phyloP scores from a whole-genome alignment of 2,888 invertebrate species.

The Digitonthophagus gazella region DNA sequence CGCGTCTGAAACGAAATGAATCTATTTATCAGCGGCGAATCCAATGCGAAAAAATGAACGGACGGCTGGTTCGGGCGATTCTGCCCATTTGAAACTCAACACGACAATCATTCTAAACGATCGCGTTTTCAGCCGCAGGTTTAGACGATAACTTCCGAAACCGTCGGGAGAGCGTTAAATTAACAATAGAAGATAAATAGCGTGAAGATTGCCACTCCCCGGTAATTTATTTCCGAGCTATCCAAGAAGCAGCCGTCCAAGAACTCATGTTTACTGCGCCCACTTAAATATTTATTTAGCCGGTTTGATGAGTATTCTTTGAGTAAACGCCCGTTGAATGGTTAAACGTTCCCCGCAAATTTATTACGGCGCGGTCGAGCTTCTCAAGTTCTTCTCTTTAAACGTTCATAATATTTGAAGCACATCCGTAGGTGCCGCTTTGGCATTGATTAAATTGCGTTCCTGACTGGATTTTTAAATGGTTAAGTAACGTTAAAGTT shows the following conservation, averaged over 20 bases:
- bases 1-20: slow-evolving; percentile 11
- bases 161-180: not conserved
- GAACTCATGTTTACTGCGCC: not conserved
- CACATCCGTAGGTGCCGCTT: not conserved
- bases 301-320: not conserved
- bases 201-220: not conserved
- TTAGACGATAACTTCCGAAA: not conserved
- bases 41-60: not conserved
- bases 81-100: too few species aligned
- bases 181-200: not conserved
- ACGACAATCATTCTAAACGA: too few species aligned
- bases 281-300: not conserved
- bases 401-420: not conserved
- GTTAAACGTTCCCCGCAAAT: not conserved
- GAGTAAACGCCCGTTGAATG: not conserved
- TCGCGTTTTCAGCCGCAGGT: not conserved
- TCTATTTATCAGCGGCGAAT: slow-evolving; percentile 10
- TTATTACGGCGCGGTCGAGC: too few species aligned
- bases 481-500: too few species aligned
- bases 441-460: not conserved
- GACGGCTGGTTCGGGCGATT: too few species aligned
- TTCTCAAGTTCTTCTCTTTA: too few species aligned
- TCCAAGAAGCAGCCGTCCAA: not conserved
- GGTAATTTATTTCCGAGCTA: not conserved
- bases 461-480: not conserved